Base-by-base conservation (phyloP, 1,140 invertebrate species). In the Lasaia peninsularis region DNA sequence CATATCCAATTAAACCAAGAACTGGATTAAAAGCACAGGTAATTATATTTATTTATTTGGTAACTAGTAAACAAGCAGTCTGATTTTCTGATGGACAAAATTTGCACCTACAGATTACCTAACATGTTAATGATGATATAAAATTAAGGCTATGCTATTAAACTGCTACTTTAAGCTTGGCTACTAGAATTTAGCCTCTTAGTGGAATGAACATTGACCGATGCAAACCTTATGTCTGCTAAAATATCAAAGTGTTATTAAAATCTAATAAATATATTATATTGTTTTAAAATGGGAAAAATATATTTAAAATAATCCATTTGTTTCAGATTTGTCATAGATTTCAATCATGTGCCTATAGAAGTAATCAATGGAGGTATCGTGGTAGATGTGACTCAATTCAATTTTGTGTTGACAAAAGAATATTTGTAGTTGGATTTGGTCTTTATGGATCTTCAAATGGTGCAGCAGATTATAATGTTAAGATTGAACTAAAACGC, bases 361-460 rank as follows among this genome's bases (percentile, higher is more conserved):
- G 98, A 66, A 97, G 96, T 73, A 99, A 98, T 80, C 98, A 99
- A 73, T 98, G 97, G 96, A 92, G 96, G 32, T 98, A 98, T 78
- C 91, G 97, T 72, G 96, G 96, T 10, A 91, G 96, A 44, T 97
- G 96, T 76, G 97, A 98, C 74, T 96, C 95, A 31, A 98, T 98
- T 73, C 96, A 98, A 74, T 98, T 98, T 80, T 96, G 95, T 67
- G 96, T 98, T 4, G 97, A 98, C 80, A 94, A 95, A 61, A 91
- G 97, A 64, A 97, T 98, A 75, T 98, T 98, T 80, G 94, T 98
- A 51, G 95, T 98, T 52, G 96, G 96, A 44, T 97, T 97, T 84
- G 97, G 97, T 12, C 84, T 98, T 0, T 98, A 98, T 73, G 97
- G 97, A 16, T 98, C 96, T 4, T 97, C 96, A 6, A 97, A 95